Conservation (phyloP, 2,888 invertebrate genomes). For the Platycnemis pennipes region DNA sequence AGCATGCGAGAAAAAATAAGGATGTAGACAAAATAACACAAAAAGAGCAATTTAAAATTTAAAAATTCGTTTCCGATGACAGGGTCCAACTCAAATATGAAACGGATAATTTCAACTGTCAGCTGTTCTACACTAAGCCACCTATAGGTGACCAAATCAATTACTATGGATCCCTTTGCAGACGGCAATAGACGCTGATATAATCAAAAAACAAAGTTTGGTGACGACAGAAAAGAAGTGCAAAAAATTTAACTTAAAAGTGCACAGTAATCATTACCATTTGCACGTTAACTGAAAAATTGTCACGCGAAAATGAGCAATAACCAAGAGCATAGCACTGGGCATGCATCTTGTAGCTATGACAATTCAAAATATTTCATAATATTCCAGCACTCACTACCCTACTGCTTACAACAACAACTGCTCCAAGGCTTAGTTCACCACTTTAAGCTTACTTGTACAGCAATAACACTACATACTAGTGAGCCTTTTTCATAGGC, state of each 20-base stretch:
- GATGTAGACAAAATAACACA: not conserved
- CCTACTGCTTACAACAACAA: conserved; percentile 66
- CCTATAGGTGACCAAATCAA: conserved; percentile 50
- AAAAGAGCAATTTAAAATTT: not conserved
- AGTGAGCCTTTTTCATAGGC: conserved; percentile 62
- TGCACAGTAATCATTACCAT: conserved; percentile 62
- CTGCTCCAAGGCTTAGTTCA: conserved; percentile 64
- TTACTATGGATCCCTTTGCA: conserved; percentile 65
- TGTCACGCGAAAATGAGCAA: conserved; percentile 63
- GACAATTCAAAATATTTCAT: conserved; percentile 66
- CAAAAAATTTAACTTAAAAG: conserved; percentile 53
- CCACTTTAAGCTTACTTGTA: conserved; percentile 65
- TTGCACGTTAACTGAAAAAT: conserved; percentile 64
- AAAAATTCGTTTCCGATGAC: not conserved
- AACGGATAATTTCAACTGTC: conserved; percentile 53
- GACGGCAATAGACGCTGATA: conserved; percentile 56
- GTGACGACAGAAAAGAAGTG: conserved; percentile 65
- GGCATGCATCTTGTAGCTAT: conserved; percentile 66
- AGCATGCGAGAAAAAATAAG: not conserved
- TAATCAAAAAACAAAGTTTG: conserved; percentile 57
- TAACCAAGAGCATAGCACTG: conserved; percentile 67
- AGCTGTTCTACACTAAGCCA: conserved; percentile 55
- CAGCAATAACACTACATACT: conserved; percentile 65
- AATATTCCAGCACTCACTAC: conserved; percentile 60
- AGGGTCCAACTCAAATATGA: not conserved